Evolutionary conservation across 1,140 invertebrate species (phyloP).

Genomic region (Sweltsa coloradensis): DNA sequence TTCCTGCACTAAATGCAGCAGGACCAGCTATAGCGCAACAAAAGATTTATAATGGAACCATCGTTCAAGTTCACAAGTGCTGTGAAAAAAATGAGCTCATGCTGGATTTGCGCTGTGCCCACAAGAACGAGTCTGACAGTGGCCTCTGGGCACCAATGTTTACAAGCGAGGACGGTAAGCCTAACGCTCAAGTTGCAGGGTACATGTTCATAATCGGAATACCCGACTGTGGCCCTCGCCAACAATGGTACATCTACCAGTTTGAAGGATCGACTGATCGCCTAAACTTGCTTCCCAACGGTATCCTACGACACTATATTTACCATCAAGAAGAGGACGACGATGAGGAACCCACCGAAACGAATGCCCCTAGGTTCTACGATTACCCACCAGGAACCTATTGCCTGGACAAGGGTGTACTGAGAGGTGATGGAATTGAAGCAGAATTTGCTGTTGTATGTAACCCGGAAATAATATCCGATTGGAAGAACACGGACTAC

Average conservation of each 20-base stretch:
- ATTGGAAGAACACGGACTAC: constrained; percentile 56
- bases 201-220: constrained; percentile 44
- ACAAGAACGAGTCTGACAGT: constrained; percentile 41
- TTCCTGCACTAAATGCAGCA: too few relatives aligned
- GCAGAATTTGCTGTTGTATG: constrained; percentile 61
- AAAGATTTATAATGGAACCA: too few relatives aligned
- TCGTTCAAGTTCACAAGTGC: constrained; percentile 55
- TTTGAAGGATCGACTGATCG: constrained; percentile 42
- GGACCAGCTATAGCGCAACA: too few relatives aligned
- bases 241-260: constrained; percentile 60
- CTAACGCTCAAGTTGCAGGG: constrained; percentile 24
- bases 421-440: constrained; percentile 9
- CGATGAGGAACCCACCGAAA: background rate
- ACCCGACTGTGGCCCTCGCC: constrained; percentile 52
- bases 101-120: constrained; percentile 47
- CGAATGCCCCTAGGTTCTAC: constrained; percentile 26
- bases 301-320: constrained; percentile 54
- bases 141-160: constrained; percentile 48
- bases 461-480: constrained; percentile 45
- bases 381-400: constrained; percentile 62
- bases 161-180: constrained; percentile 41
- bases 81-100: constrained; percentile 57
- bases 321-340: constrained; percentile 27
- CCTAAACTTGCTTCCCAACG: constrained; percentile 50
- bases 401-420: constrained; percentile 51